Evolutionary conservation across 2,888 invertebrate species (phyloP).

Genomic region (Neocrepidodera transversa): DNA sequence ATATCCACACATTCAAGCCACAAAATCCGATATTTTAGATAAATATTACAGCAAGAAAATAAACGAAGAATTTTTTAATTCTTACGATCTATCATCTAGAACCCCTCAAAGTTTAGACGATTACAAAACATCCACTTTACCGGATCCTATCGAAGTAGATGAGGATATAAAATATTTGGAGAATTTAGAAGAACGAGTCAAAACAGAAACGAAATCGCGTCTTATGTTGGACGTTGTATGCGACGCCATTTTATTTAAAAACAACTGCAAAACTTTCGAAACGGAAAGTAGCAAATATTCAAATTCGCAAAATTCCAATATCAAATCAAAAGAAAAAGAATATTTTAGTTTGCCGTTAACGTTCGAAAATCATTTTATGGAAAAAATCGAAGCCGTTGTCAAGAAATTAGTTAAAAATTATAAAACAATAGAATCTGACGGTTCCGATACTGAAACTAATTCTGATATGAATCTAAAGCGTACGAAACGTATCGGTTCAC

Average conservation of each 20-base stretch:
- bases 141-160: slow-evolving; percentile 37
- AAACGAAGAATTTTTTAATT: slow-evolving; percentile 34
- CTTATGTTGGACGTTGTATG: slow-evolving; percentile 42
- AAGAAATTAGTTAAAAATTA: not conserved
- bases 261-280: not conserved
- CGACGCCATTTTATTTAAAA: slow-evolving; percentile 39
- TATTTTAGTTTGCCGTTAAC: not conserved
- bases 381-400: not conserved
- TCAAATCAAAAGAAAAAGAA: not conserved
- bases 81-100: slow-evolving; percentile 33
- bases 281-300: slow-evolving; percentile 13
- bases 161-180: slow-evolving; percentile 39
- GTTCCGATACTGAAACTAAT: not conserved
- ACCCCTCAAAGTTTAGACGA: slow-evolving; percentile 14
- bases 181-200: slow-evolving; percentile 26
- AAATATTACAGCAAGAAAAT: slow-evolving; percentile 30
- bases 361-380: not conserved
- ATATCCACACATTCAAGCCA: slow-evolving; percentile 35
- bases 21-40: slow-evolving; percentile 33
- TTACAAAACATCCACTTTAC: slow-evolving; percentile 21
- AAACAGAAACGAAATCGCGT: slow-evolving; percentile 29
- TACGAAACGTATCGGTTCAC: slow-evolving; percentile 1
- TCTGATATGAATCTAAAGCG: not conserved
- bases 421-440: not conserved
- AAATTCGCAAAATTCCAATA: not conserved